Percentiles rank a stretch among this genome's conserved stretches.
These are phyloP conservation scores for Gibbula magus DNA, from an alignment of 2,888 invertebrate species.

Conservation along the genomic window DNA sequence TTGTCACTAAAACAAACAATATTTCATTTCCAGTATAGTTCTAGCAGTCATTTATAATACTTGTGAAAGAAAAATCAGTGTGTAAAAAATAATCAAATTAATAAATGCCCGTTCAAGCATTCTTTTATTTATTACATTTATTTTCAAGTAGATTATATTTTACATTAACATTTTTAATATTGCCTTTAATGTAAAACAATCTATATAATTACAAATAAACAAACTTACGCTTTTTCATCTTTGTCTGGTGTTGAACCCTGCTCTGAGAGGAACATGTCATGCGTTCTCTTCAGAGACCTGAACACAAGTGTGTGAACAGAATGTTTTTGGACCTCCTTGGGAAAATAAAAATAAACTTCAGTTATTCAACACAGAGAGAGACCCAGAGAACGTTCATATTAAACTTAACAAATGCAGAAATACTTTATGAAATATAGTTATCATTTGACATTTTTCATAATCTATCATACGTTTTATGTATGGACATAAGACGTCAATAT, in stretches of 20 bases:
- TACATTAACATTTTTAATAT: not conserved
- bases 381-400: not conserved
- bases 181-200: no score
- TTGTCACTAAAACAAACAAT: constrained; percentile 80
- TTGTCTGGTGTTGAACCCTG: constrained; percentile 88
- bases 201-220: no score
- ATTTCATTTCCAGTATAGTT: no score
- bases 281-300: constrained; percentile 95
- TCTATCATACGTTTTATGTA: not conserved
- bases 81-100: no score
- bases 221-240: constrained; percentile 86
- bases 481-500: not conserved
- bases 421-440: no score
- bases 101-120: no score
- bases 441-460: no score
- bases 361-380: not conserved
- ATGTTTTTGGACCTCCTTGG: constrained; percentile 87
- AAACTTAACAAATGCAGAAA: not conserved
- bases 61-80: no score
- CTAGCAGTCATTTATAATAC: no score
- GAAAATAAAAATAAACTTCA: constrained; percentile 22
- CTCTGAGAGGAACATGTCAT: constrained; percentile 96
- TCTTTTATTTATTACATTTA: no score
- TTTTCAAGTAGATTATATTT: no score
- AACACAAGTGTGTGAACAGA: constrained; percentile 98